Conservation (phyloP, 2,888 invertebrate species). For the Acrobasis consociella region DNA sequence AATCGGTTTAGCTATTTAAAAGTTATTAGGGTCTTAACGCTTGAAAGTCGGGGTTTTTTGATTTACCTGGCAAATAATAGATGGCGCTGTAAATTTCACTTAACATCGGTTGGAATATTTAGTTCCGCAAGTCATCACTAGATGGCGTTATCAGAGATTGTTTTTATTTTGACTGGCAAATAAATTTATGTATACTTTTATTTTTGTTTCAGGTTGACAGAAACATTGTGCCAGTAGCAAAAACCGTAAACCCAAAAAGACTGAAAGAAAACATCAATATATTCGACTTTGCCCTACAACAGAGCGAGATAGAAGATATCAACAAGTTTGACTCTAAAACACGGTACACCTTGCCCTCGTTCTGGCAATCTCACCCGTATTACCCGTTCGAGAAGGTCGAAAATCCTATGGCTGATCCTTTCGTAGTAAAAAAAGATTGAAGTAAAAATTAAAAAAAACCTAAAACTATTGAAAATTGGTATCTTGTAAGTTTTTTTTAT, state of each 20-base stretch:
- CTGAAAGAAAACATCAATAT: conserved; percentile 63
- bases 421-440: too few species aligned
- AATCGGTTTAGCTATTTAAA: too few species aligned
- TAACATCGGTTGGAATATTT: too few species aligned
- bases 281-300: conserved; percentile 62
- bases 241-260: conserved; percentile 53
- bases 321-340: conserved; percentile 45
- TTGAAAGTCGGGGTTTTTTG: too few species aligned
- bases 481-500: too few species aligned
- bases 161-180: too few species aligned
- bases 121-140: too few species aligned
- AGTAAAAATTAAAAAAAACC: background rate
- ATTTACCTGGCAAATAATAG: too few species aligned
- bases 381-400: conserved; percentile 68
- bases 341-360: conserved; percentile 60
- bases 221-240: conserved; percentile 64
- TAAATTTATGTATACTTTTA: background rate
- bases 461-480: too few species aligned
- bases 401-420: conserved; percentile 55
- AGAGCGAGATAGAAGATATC: conserved; percentile 54
- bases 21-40: too few species aligned
- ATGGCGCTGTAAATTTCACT: too few species aligned
- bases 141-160: too few species aligned
- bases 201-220: conserved; percentile 60
- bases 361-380: conserved; percentile 68